Conservation (phyloP, 2,797 vertebrate species). For the Pagetopsis macropterus region DNA sequence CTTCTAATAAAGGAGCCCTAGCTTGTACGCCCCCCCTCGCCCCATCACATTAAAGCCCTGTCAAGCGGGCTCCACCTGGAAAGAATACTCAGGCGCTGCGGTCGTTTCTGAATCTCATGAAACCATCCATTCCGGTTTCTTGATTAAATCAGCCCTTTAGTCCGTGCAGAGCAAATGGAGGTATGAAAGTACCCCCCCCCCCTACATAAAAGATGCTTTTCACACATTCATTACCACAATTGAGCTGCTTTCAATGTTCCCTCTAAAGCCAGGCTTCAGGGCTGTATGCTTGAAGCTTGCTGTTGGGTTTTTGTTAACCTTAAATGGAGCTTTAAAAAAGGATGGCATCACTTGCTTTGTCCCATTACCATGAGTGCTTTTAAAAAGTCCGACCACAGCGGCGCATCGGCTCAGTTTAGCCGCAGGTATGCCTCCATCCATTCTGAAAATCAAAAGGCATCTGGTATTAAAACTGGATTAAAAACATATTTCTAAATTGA, state of each 20-base stretch:
- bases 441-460: not conserved
- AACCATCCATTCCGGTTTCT: slow-evolving; percentile 10
- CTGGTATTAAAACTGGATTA: not conserved
- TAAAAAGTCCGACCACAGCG: not conserved
- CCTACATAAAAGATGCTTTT: slow-evolving; percentile 17
- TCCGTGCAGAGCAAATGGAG: slow-evolving; percentile 1
- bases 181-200: slow-evolving; percentile 1
- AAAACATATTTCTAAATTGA: not conserved
- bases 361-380: not conserved
- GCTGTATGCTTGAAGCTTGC: not conserved
- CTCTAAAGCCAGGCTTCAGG: not conserved
- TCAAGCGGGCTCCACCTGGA: slow-evolving; percentile 8
- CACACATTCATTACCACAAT: not conserved
- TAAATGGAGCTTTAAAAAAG: not conserved
- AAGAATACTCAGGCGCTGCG: slow-evolving; percentile 6
- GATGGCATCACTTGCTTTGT: not conserved
- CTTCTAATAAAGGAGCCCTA: slow-evolving; percentile 11
- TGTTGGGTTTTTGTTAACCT: not conserved
- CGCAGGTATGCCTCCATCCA: not conserved
- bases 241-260: slow-evolving; percentile 1
- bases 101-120: not conserved
- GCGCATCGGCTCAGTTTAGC: not conserved
- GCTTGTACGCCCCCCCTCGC: not conserved
- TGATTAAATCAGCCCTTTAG: slow-evolving; percentile 2
- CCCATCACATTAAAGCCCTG: not conserved